Base-by-base conservation (phyloP, 2,888 invertebrate genomes). In the Lycaena phlaeas region DNA sequence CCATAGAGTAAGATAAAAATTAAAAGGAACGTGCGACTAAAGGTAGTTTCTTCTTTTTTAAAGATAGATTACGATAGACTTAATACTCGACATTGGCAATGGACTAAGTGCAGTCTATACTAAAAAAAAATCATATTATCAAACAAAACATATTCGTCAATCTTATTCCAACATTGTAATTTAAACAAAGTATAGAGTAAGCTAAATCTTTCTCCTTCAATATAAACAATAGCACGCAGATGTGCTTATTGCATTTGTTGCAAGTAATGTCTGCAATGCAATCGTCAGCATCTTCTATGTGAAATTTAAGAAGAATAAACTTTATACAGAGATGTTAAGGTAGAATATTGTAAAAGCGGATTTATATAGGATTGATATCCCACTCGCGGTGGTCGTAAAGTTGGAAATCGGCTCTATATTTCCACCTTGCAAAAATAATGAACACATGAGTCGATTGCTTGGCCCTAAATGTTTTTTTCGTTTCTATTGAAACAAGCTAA, bases 221-320 rank as follows among this genome's bases (percentile, higher is more conserved):
- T 34, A 17, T 22, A 34, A 18, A 34, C 34, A 34, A 34, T 34
- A 11, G 34, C 22, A 9, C 34, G 11, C 34, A 34, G 22, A 22
- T 34, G 34, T 34, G 34, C 22, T 34, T 34, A 34, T 34, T 12
- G 34, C 22, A 22, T 22, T 17, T 11, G 12, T 18, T 34, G 12
- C 18, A 34, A 22, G 22, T 22, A 14, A 1, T n/a, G 10, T 3
- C 17, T 22, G 34, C 34, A 22, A 22, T 22, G 22, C 22, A 6
- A 3, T 6, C 9, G 5, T 22, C 2, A 4, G 5, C 9, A 3
- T 22, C 18, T 2, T 5, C n/a, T n/a, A n/a, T n/a, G n/a, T n/a
- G n/a, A n/a, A n/a, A n/a, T n/a, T n/a, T n/a, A n/a, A 22, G 7
- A 5, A 22, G 9, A 22, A 6, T 22, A 9, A 5, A 22, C 22